Percentiles rank a stretch among this genome's conserved stretches.
phyloP scores from a whole-genome alignment of 2,797 vertebrate genomes.

The Arctocebus calabarensis region DNA sequence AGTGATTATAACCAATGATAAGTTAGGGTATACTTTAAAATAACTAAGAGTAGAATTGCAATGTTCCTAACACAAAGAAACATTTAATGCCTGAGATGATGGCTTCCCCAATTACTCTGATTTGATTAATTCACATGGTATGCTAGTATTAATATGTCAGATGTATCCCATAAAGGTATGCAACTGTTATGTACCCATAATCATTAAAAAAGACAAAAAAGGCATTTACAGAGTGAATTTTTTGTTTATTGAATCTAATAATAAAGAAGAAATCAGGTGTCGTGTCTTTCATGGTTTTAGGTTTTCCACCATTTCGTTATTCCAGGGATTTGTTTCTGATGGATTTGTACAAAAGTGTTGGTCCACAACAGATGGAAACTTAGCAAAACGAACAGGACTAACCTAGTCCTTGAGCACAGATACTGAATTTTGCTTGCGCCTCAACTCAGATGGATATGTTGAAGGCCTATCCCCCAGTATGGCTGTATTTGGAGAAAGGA shows the following conservation, averaged over 20 bases:
- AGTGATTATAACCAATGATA: neutral
- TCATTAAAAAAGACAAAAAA: neutral
- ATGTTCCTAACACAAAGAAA: neutral
- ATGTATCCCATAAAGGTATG: neutral
- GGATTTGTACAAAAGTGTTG: neutral
- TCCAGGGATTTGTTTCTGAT: neutral
- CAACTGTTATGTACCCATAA: neutral
- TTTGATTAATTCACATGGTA: neutral
- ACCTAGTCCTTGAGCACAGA: neutral
- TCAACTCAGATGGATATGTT: neutral
- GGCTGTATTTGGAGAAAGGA: constrained; percentile 46
- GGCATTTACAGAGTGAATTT: neutral
- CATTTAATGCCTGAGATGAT: neutral
- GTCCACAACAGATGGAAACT: neutral
- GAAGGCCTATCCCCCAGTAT: neutral
- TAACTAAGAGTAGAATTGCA: neutral
- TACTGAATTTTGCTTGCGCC: neutral
- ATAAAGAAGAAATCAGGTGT: constrained; percentile 20
- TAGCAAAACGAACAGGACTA: constrained; percentile 9
- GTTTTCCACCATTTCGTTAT: neutral
- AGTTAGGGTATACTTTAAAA: neutral
- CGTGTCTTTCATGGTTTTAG: neutral
- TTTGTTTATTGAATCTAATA: constrained; percentile 31
- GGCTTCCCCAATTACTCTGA: neutral
- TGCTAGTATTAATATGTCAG: neutral